These are phyloP conservation scores for Drosophila triauraria DNA, from an alignment of 1,140 invertebrate genomes.

Conservation along the genomic window DNA sequence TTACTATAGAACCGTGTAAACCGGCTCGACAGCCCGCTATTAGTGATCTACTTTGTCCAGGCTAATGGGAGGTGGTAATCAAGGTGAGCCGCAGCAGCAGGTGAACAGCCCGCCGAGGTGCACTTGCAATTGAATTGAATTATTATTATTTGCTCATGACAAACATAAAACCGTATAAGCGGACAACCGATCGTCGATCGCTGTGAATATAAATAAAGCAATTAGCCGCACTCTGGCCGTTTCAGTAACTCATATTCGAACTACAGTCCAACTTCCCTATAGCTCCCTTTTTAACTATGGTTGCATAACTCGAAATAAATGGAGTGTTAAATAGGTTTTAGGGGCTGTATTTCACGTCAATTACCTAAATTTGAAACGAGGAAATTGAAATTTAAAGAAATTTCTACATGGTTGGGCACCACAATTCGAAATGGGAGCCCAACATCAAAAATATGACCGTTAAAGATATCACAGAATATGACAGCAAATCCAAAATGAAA, in stretches of 20 bases:
- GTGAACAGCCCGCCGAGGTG: slow-evolving; percentile 32
- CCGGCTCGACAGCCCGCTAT: slow-evolving; percentile 31
- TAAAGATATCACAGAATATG: not conserved
- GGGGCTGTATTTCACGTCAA: not conserved
- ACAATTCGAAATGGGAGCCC: too few species aligned
- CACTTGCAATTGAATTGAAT: slow-evolving; percentile 49
- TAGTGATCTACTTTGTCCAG: slow-evolving; percentile 14
- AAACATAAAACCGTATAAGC: slow-evolving; percentile 31
- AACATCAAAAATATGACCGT: too few species aligned
- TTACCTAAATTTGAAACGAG: not conserved
- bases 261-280: slow-evolving; percentile 25
- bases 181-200: slow-evolving; percentile 18
- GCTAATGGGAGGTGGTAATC: slow-evolving; percentile 10
- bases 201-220: slow-evolving; percentile 65
- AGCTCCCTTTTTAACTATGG: not conserved
- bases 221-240: slow-evolving; percentile 51
- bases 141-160: slow-evolving; percentile 29
- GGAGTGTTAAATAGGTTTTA: not conserved
- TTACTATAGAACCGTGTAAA: slow-evolving; percentile 52
- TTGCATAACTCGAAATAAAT: slow-evolving; percentile 4
- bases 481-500: not conserved
- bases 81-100: slow-evolving; percentile 29
- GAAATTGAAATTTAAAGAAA: not conserved
- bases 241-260: slow-evolving; percentile 24
- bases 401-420: not conserved